These are phyloP conservation scores for Eubasilissa splendida DNA, from an alignment of 2,888 invertebrate genomes.

Conservation along the genomic window DNA sequence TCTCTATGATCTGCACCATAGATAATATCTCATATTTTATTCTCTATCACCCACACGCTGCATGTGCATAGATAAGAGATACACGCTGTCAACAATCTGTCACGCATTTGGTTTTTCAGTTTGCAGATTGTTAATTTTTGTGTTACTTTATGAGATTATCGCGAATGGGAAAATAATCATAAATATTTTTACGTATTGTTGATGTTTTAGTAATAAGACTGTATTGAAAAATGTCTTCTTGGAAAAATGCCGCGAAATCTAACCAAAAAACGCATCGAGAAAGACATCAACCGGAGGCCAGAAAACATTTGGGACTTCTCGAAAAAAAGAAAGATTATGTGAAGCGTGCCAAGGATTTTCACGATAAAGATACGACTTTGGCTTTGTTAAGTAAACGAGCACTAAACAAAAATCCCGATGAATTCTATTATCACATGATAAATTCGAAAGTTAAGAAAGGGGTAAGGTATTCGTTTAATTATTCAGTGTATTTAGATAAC, in stretches of 20 bases:
- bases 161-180: too few relatives aligned
- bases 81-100: too few relatives aligned
- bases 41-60: too few relatives aligned
- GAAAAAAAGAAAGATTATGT: conserved; percentile 94
- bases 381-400: conserved; percentile 88
- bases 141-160: too few relatives aligned
- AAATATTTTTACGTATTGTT: neutral
- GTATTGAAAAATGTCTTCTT: conserved; percentile 83
- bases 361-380: conserved; percentile 87
- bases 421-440: conserved; percentile 98
- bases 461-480: conserved; percentile 62
- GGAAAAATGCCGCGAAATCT: conserved; percentile 90
- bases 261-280: conserved; percentile 89
- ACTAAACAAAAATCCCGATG: conserved; percentile 96
- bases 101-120: too few relatives aligned
- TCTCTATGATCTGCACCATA: too few relatives aligned
- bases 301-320: conserved; percentile 85
- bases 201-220: neutral
- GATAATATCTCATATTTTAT: too few relatives aligned
- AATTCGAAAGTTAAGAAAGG: conserved; percentile 82
- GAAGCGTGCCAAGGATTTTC: conserved; percentile 82
- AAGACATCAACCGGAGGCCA: conserved; percentile 85
- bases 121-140: too few relatives aligned
- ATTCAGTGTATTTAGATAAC: neutral
- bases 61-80: too few relatives aligned